Evolutionary conservation across 2,113 vertebrate species (phyloP).

Genomic region (Penelope pileata): DNA sequence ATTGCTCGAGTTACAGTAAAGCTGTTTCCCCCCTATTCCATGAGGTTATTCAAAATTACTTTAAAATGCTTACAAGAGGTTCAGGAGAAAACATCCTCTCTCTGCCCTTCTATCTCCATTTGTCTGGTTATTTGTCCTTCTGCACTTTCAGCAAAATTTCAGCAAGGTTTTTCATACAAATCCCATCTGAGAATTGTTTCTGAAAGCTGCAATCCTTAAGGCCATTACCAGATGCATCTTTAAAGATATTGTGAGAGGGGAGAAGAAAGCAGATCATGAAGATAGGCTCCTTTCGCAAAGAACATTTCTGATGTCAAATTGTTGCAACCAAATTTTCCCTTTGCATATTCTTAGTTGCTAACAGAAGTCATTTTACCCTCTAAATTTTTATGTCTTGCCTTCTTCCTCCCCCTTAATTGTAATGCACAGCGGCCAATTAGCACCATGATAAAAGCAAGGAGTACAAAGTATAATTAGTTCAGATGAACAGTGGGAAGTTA

Average conservation of each 20-base stretch:
- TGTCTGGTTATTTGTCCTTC: constrained; percentile 33
- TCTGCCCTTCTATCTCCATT: constrained; percentile 33
- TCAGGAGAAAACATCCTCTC: constrained; percentile 17
- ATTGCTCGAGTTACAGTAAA: constrained; percentile 20
- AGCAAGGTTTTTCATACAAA: neutral
- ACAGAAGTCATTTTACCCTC: neutral
- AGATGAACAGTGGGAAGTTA: neutral
- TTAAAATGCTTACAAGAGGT: constrained; percentile 47
- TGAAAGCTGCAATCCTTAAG: constrained; percentile 10
- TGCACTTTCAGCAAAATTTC: constrained; percentile 27
- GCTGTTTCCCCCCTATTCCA: constrained; percentile 11
- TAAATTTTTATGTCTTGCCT: neutral
- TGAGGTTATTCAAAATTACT: constrained; percentile 50
- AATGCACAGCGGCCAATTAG: neutral
- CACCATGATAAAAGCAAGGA: neutral
- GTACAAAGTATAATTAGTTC: neutral
- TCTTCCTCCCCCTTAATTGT: neutral
- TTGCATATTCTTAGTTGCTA: neutral
- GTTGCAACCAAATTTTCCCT: neutral
- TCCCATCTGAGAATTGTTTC: neutral
- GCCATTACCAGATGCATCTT: neutral
- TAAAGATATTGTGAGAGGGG: neutral
- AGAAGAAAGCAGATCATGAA: neutral
- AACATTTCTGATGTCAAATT: constrained; percentile 1
- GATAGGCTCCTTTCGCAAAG: neutral